These are phyloP conservation scores for Podarcis siculus DNA, from an alignment of 2,797 vertebrate species.

Conservation along the genomic window DNA sequence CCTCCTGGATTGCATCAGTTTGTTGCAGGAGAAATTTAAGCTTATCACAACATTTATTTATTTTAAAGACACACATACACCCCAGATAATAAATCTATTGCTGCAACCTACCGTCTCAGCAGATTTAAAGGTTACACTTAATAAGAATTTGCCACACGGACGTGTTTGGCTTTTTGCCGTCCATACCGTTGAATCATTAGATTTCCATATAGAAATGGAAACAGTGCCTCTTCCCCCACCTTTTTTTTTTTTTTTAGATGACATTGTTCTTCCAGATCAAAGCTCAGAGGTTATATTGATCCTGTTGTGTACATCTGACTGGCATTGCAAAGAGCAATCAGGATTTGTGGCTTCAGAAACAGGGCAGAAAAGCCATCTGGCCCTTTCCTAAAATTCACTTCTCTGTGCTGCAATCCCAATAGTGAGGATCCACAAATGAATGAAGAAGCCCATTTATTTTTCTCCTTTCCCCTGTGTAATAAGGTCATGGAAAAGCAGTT, in stretches of 20 bases:
- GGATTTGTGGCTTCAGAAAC: neutral
- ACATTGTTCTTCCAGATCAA: constrained; percentile 9
- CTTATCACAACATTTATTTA: constrained; percentile 3
- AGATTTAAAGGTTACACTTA: constrained; percentile 52
- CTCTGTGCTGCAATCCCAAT: neutral
- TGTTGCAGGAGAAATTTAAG: constrained; percentile 47
- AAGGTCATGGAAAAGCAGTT: neutral
- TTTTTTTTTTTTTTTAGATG: constrained; percentile 8
- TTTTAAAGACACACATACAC: neutral
- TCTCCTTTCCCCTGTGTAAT: neutral
- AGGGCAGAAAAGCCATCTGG: neutral
- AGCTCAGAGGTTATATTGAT: constrained; percentile 8
- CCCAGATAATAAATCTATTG: constrained; percentile 41
- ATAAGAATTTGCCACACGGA: constrained; percentile 38
- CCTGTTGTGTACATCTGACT: neutral
- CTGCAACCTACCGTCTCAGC: constrained; percentile 6
- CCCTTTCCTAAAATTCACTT: too few species aligned
- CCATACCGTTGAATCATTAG: neutral
- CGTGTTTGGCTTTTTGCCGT: constrained; percentile 22
- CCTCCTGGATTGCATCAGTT: constrained; percentile 46
- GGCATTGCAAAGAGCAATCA: neutral
- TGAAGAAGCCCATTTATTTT: neutral
- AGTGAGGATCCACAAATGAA: neutral
- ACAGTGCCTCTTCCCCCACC: neutral
- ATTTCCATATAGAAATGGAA: neutral